Conservation (phyloP, 2,113 vertebrate species). For the Porphyrio hochstetteri region DNA sequence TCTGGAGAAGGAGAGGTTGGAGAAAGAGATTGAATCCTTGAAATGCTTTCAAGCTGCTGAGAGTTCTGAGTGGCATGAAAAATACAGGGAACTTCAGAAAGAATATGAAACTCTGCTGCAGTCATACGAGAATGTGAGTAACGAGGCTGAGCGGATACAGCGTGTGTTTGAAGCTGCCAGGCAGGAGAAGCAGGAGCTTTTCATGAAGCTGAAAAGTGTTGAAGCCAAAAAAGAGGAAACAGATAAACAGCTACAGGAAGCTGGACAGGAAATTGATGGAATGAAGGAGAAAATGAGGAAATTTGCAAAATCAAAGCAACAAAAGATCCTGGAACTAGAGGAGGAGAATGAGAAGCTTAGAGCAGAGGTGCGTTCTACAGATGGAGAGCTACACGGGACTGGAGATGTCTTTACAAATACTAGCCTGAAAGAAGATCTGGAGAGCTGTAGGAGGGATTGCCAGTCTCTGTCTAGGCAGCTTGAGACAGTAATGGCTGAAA, state of each 20-base stretch:
- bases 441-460: constrained; percentile 38
- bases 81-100: constrained; percentile 84
- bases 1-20: constrained; percentile 82
- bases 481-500: constrained; percentile 65
- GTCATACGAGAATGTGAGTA: constrained; percentile 94
- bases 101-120: constrained; percentile 94
- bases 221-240: constrained; percentile 82
- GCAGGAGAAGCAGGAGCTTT: constrained; percentile 89
- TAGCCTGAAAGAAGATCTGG: constrained; percentile 66
- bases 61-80: constrained; percentile 83
- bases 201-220: constrained; percentile 72
- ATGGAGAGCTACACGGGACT: constrained; percentile 1
- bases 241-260: constrained; percentile 82
- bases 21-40: constrained; percentile 78
- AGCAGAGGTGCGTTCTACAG: constrained; percentile 41
- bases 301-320: constrained; percentile 95
- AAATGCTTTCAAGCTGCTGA: constrained; percentile 73
- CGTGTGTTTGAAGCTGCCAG: constrained; percentile 84
- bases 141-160: constrained; percentile 89
- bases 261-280: constrained; percentile 83
- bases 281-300: constrained; percentile 98
- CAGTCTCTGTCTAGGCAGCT: constrained; percentile 63
- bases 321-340: constrained; percentile 93
- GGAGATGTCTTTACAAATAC: constrained; percentile 21
- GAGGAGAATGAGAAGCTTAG: constrained; percentile 92